Base-by-base conservation (phyloP, 2,797 vertebrate genomes). In the Scolopax bukidnonensis region DNA sequence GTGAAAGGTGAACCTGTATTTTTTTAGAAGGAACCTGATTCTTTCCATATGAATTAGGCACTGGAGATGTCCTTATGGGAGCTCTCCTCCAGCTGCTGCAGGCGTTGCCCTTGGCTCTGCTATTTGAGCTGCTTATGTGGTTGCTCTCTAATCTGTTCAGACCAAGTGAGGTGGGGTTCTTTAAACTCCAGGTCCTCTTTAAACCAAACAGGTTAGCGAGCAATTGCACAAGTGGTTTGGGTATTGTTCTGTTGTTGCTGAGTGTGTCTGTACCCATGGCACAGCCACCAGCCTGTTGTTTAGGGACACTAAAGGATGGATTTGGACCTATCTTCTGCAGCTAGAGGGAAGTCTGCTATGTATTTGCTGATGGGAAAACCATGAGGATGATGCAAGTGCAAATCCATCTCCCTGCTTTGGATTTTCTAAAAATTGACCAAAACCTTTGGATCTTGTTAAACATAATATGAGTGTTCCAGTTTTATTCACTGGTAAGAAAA, bases 31-130 rank as follows among this genome's bases (percentile, higher is more conserved):
- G 82, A 90, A 23, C 70, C 56, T 73, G 45, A 92, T 90, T 87
- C 36, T 89, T 96, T 87, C 84, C 92, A 16, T 54, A 12, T 88
- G 93, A 13, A 5, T 63, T n/a, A 38, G 45, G 67, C 32, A 6
- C 81, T 85, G 84, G 63, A 80, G 85, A 60, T 87, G 68, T 53
- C 84, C 41, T 73, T 43, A 48, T 11, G 18, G 23, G 77, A 70
- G 74, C 70, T 74, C 19, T 63, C 41, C 23, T 73, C 28, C 59
- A 53, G 90, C 70, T 89, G 90, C 93, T 89, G 74, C 92, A 92
- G 86, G 63, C 70, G 3, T 79, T 38, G 11, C 10, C 5, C 63
- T 81, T 33, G 43, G 57, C 80, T 54, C 69, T 81, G 85, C 87
- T 78, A 25, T 8, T 80, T 40, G 88, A 71, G 77, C 57, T 23